Evolutionary conservation across 2,888 invertebrate genomes (phyloP).

Genomic region (Gortyna flavago): DNA sequence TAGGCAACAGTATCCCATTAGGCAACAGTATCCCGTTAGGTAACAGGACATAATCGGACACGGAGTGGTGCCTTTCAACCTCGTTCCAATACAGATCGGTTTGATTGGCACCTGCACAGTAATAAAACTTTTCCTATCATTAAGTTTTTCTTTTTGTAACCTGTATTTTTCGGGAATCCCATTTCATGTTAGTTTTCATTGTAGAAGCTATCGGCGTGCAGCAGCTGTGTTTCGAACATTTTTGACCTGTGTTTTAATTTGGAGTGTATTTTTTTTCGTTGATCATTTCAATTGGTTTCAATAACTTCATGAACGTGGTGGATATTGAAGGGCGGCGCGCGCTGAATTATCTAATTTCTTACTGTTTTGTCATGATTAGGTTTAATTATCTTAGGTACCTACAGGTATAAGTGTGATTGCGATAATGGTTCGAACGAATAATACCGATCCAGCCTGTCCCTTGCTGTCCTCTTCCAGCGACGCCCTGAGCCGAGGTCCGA

Average conservation of each 20-base stretch:
- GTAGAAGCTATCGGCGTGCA: neutral
- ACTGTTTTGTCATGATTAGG: neutral
- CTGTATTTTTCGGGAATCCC: slow-evolving; percentile 13
- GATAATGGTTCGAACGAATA: too few species aligned
- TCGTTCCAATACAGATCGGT: neutral
- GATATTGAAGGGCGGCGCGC: neutral
- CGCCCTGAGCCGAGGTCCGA: too few species aligned
- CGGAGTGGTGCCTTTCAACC: neutral
- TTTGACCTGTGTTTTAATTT: neutral
- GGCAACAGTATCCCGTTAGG: neutral
- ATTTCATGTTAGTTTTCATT: neutral
- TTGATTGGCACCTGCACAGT: neutral
- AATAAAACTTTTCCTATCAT: neutral
- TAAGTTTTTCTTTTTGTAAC: too few species aligned
- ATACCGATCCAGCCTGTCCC: too few species aligned
- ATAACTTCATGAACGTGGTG: too few species aligned
- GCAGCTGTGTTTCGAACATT: neutral
- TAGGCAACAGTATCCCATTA: neutral
- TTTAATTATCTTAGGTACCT: neutral
- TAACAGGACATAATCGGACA: neutral
- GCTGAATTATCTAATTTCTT: too few species aligned
- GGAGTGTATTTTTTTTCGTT: neutral
- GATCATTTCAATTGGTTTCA: too few species aligned
- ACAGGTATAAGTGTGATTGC: neutral
- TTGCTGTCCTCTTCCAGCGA: too few species aligned